Evolutionary conservation across 1,140 invertebrate genomes (phyloP).

Genomic region (Euglossa dilemma): DNA sequence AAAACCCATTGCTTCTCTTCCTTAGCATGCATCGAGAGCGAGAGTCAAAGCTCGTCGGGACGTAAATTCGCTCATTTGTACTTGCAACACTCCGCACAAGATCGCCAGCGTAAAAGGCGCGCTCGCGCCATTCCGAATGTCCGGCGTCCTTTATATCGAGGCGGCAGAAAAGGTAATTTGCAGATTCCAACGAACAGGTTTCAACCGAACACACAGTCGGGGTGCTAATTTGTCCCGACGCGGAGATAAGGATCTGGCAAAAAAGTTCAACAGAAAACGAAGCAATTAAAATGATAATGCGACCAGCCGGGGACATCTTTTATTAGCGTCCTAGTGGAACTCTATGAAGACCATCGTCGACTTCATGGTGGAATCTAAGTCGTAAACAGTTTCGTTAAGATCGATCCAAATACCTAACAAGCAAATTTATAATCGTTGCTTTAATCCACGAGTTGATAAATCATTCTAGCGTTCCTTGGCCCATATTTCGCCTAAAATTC

Average conservation of each 20-base stretch:
- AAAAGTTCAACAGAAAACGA: constrained; percentile 46
- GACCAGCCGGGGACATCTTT: background rate
- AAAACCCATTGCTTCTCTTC: background rate
- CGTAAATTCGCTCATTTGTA: constrained; percentile 19
- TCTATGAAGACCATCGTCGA: background rate
- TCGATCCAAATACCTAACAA: background rate
- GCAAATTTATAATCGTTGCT: background rate
- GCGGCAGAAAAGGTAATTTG: constrained; percentile 51
- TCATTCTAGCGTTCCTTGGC: background rate
- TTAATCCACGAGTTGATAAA: background rate
- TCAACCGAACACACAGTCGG: constrained; percentile 38
- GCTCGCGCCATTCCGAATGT: constrained; percentile 22
- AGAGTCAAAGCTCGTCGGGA: background rate
- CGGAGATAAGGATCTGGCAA: constrained; percentile 49
- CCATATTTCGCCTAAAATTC: background rate
- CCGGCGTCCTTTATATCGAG: constrained; percentile 39
- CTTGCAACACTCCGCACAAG: constrained; percentile 29
- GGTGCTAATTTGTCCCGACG: constrained; percentile 51
- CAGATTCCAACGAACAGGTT: constrained; percentile 52
- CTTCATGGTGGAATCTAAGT: background rate
- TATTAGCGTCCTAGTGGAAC: constrained; percentile 2
- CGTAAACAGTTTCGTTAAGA: background rate
- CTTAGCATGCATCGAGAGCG: background rate
- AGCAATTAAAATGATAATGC: constrained; percentile 55
- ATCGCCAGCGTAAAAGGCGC: constrained; percentile 28